phyloP scores from a whole-genome alignment of 2,113 vertebrate species.

The Nymphicus hollandicus region DNA sequence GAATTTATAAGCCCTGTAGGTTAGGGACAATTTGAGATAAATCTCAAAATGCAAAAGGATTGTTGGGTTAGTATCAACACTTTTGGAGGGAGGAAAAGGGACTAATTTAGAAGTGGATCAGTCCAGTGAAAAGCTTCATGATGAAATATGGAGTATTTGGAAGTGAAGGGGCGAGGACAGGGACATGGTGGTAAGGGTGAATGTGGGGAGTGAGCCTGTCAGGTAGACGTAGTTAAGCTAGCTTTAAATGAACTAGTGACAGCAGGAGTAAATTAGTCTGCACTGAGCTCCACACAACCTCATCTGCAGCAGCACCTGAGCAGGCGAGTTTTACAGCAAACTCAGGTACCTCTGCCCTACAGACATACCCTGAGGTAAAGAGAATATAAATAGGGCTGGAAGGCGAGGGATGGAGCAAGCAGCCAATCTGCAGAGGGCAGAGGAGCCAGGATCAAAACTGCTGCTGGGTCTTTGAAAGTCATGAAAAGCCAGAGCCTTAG shows the following conservation, averaged over 20 bases:
- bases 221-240: neutral
- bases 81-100: neutral
- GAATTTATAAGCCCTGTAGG: neutral
- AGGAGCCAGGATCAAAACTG: conserved; percentile 34
- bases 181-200: neutral
- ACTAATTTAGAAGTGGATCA: neutral
- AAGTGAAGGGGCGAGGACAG: neutral
- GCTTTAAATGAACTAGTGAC: neutral
- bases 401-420: neutral
- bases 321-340: neutral
- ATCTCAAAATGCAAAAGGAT: neutral
- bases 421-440: neutral
- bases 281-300: neutral
- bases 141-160: neutral
- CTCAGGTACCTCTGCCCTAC: neutral
- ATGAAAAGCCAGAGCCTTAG: conserved; percentile 20
- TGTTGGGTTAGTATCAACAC: neutral
- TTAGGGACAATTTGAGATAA: neutral
- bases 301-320: neutral
- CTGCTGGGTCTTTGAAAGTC: neutral
- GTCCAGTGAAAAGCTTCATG: neutral
- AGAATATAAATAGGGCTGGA: conserved; percentile 23
- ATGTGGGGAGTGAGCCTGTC: neutral
- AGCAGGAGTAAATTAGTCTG: neutral
- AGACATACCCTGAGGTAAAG: conserved; percentile 19